Evolutionary conservation across 64 coral and sea anemone species (phyloP).

Genomic region (Stichodactyla helianthus): DNA sequence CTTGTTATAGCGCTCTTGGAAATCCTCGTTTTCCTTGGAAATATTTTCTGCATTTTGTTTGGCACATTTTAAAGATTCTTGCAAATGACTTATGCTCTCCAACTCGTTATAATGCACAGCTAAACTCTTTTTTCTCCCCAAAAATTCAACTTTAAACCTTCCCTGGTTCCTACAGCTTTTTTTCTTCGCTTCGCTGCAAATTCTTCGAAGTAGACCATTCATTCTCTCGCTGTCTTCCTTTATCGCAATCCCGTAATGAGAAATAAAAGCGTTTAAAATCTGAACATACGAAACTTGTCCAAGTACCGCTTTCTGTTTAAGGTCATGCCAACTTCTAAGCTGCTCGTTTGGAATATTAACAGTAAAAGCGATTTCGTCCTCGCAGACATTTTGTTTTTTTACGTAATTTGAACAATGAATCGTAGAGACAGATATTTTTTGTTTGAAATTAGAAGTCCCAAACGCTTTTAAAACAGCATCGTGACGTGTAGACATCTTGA

Average conservation of each 20-base stretch:
- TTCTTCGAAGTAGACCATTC: background rate
- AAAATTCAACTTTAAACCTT: background rate
- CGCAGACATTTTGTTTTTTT: background rate
- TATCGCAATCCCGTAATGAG: background rate
- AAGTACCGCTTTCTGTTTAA: background rate
- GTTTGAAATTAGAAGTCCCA: background rate
- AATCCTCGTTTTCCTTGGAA: no score
- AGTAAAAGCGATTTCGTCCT: background rate
- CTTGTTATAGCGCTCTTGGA: no score
- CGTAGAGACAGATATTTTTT: conserved; percentile 6
- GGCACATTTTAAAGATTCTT: no score
- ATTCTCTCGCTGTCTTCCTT: conserved; percentile 12
- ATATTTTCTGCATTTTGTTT: background rate
- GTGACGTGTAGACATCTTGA: background rate
- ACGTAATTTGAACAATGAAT: background rate
- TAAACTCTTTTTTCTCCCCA: no score
- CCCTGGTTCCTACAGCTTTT: conserved; percentile 3
- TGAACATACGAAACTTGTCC: background rate
- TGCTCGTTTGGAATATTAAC: background rate
- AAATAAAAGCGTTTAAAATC: conserved; percentile 28
- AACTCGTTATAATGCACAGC: no score
- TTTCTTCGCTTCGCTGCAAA: conserved; percentile 10
- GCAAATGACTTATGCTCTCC: no score
- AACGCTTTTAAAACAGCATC: background rate
- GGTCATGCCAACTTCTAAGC: background rate